phyloP scores from a whole-genome alignment of 2,888 invertebrate genomes.

The Alentia gelatinosa region DNA sequence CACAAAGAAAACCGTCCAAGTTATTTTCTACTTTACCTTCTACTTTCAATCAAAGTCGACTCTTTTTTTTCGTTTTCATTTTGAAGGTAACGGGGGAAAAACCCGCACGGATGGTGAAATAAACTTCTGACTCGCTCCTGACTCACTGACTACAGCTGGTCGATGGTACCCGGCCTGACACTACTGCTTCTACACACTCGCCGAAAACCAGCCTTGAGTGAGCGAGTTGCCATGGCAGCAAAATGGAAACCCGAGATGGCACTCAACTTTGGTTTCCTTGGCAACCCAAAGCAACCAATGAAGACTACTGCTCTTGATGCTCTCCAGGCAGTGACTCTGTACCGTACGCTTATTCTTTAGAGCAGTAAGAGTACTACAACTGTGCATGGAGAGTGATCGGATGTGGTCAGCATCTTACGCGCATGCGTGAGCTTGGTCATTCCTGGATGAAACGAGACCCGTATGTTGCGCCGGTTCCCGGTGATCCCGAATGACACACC shows the following conservation, averaged over 20 bases:
- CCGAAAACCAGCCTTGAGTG: background rate
- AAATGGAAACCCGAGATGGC: background rate
- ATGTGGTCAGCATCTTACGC: background rate
- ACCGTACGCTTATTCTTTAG: too few relatives aligned
- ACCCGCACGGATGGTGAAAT: background rate
- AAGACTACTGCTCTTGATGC: background rate
- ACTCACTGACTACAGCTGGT: background rate
- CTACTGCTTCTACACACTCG: background rate
- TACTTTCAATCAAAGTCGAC: background rate
- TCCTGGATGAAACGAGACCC: too few relatives aligned
- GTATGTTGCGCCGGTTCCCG: too few relatives aligned
- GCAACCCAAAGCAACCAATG: background rate
- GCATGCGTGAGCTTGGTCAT: background rate
- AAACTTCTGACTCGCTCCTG: background rate
- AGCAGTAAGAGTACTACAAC: too few relatives aligned
- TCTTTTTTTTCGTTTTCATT: background rate
- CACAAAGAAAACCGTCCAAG: background rate
- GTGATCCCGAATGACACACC: too few relatives aligned
- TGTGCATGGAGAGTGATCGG: background rate
- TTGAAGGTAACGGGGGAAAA: background rate
- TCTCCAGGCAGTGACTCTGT: background rate
- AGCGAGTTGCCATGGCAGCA: constrained; percentile 16
- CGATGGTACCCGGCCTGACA: background rate
- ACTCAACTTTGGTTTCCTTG: background rate
- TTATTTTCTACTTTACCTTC: background rate